Evolutionary conservation across 1,140 invertebrate species (phyloP), one percentile per base, ranked within the genome.

Genomic region (Papilio xuthus): DNA sequence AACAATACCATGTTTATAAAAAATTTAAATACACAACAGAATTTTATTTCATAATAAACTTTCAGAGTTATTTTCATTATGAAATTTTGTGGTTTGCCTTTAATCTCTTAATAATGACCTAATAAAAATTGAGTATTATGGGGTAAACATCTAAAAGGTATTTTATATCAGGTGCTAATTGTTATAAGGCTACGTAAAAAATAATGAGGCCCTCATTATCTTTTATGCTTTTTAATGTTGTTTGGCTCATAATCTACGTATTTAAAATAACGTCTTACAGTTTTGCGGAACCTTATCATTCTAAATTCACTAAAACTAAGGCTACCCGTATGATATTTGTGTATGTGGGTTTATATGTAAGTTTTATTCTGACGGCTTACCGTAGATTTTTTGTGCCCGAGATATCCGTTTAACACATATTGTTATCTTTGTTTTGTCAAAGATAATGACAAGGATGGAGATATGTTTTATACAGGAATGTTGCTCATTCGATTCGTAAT

Each of bases 121-220:
- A 15, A 67, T 67, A 67, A 67, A 67, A 67, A 28, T 67, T 67
- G 13, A 60, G 56, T 67, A 15, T 28, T 67, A 7, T 28, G 26
- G 26, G 13, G 26, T 67, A 67, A 67, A 67, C 26, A 28, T 6
- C 60, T 67, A 28, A 63, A 26, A 28, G 60, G 60, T 28, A 63
- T 63, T 63, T 63, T 63, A 63, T 28, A 28, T 28, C 26, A 23
- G 60, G 60, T 63, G 26, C 15, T 63, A 26, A 63, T 63, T 63
- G 26, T 63, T 63, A 15, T 63, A 63, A 63, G 60, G 26, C 10
- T 28, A 63, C 60, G 23, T 63, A 67, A 67, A 60, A 60, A 67
- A 67, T 67, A 67, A 67, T 67, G 60, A 67, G 60, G 6, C 26
- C 28, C 23, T 15, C 26, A 18, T 32, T 32, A 67, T 67, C 26